These are phyloP conservation scores for Heliconius congener DNA, from an alignment of 1,140 invertebrate species.

Conservation along the genomic window DNA sequence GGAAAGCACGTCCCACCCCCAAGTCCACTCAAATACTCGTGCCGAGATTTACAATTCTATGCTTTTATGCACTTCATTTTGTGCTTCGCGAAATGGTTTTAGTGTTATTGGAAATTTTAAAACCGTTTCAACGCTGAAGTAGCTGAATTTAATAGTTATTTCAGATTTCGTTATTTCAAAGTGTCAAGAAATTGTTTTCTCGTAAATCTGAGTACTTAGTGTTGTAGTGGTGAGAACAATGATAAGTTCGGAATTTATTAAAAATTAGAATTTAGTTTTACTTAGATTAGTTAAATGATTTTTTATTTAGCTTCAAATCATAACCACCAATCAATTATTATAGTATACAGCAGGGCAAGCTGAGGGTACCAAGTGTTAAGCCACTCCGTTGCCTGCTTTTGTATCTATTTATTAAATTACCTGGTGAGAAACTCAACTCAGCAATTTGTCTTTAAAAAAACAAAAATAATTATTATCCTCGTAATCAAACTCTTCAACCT, in stretches of 20 bases:
- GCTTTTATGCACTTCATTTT: slow-evolving; percentile 14
- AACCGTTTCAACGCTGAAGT: not conserved
- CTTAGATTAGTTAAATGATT: too few species aligned
- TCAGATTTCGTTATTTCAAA: not conserved
- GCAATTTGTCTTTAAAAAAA: too few species aligned
- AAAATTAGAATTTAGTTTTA: not conserved
- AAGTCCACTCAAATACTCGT: slow-evolving; percentile 12
- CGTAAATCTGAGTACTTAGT: not conserved
- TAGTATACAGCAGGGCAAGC: too few species aligned
- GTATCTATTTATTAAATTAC: too few species aligned
- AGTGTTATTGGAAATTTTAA: slow-evolving; percentile 11
- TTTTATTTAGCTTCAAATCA: too few species aligned
- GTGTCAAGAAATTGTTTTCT: not conserved
- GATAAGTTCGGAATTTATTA: not conserved
- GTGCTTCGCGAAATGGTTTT: slow-evolving; percentile 10
- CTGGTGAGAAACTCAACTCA: too few species aligned
- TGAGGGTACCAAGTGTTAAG: too few species aligned
- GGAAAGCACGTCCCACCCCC: slow-evolving; percentile 2
- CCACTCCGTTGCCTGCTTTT: too few species aligned
- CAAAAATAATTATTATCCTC: too few species aligned
- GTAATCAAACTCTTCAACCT: too few species aligned
- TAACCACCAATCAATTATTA: too few species aligned
- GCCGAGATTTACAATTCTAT: slow-evolving; percentile 10
- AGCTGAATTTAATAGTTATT: not conserved
- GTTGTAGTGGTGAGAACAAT: not conserved